Evolutionary conservation across 2,888 invertebrate species (phyloP), one percentile per base, ranked within the genome.

Genomic region (Heliconius erato): DNA sequence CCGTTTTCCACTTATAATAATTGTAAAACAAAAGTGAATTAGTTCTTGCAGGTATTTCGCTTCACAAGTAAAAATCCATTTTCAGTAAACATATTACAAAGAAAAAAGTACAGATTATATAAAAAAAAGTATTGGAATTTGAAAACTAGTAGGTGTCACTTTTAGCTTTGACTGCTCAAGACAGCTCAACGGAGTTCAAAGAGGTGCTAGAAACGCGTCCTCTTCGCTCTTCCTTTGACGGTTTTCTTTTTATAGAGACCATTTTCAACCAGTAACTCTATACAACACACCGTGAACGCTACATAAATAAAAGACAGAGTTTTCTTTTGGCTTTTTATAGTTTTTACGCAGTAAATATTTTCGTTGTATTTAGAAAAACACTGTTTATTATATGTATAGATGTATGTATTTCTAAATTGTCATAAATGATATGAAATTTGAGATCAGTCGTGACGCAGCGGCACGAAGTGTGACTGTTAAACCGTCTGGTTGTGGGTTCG

Each of bases 131-230:
- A 40, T 63, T 35, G 16, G n/a, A 35, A 40, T 63, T 76, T 63
- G 32, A 76, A 63, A 76, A 76, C 63, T 40, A 63, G 54, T 74
- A 54, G 59, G 63, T 76, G 63, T 35, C 76, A 40, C 40, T 88
- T 86, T 86, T 83, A 87, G 87, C 88, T 90, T 88, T 89, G 90
- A 90, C 88, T 90, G 86, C 85, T 90, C 90, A 89, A 89, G 88
- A 89, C 88, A 88, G 89, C 89, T 89, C 87, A 89, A 89, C 89
- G 86, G 85, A 87, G 89, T 90, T 91, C 91, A 91, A 92, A 91
- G 90, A 84, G 86, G 87, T 85, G 89, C 86, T 87, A 89, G 89
- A 89, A 88, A 89, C 88, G 87, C 85, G 89, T 90, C 90, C 89
- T 86, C 87, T 88, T 90, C 88, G 86, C 85, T 85, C 86, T 87